These are phyloP conservation scores for Suricata suricatta DNA, from an alignment of 2,113 vertebrate genomes.

Conservation along the genomic window DNA sequence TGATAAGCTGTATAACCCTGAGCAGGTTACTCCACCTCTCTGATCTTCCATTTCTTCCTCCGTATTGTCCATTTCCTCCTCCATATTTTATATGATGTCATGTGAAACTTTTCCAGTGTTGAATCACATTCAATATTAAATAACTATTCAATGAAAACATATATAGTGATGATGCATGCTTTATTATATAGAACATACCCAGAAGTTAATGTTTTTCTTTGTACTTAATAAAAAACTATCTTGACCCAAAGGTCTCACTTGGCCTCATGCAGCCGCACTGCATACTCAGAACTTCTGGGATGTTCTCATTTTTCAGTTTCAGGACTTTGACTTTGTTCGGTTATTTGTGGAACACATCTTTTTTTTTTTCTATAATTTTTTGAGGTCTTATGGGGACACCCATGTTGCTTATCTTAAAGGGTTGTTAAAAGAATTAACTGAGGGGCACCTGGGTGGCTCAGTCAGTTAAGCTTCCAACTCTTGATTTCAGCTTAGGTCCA, in stretches of 20 bases:
- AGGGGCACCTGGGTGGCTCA: neutral
- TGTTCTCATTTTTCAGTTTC: slow-evolving; percentile 59
- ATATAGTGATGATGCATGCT: neutral
- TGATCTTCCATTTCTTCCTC: neutral
- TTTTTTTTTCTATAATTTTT: neutral
- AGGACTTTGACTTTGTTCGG: slow-evolving; percentile 22
- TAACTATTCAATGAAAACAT: neutral
- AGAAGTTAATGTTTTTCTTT: neutral
- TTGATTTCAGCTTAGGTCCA: too few relatives aligned
- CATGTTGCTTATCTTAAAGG: neutral
- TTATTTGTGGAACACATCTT: neutral
- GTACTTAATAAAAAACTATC: neutral
- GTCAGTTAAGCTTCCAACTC: too few relatives aligned
- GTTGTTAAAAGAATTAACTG: neutral
- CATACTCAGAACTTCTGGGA: neutral
- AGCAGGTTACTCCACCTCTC: neutral
- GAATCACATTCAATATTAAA: neutral
- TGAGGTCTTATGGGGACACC: neutral
- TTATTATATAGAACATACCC: neutral
- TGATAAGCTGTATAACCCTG: neutral
- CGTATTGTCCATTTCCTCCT: neutral
- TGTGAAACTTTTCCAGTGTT: neutral
- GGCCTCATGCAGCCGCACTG: neutral
- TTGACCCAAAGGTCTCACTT: neutral
- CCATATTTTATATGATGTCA: neutral